phyloP scores from a whole-genome alignment of 1,140 invertebrate genomes.

The Penaeus japonicus region DNA sequence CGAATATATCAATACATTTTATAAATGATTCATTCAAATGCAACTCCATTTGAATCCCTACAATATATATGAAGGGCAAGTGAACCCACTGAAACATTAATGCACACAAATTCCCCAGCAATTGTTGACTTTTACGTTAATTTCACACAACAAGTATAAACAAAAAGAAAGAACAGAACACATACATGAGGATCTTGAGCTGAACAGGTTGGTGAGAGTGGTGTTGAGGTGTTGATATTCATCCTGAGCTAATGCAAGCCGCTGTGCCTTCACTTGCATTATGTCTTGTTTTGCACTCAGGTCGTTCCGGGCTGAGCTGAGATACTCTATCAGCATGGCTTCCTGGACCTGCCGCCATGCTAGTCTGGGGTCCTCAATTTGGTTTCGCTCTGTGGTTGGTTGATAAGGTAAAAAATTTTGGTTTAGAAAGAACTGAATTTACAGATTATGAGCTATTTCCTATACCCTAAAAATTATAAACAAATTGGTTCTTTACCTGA shows the following conservation, averaged over 20 bases:
- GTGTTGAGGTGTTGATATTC: slow-evolving; percentile 94
- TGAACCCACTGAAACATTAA: too few species aligned
- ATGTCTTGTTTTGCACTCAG: slow-evolving; percentile 94
- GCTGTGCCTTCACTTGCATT: slow-evolving; percentile 93
- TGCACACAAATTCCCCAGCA: too few species aligned
- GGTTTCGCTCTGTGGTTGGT: slow-evolving; percentile 81
- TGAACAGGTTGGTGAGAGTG: slow-evolving; percentile 66
- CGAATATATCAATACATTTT: too few species aligned
- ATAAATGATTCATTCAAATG: too few species aligned
- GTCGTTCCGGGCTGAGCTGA: slow-evolving; percentile 92
- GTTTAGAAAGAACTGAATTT: background rate
- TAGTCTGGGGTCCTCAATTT: slow-evolving; percentile 92
- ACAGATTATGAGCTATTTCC: too few species aligned
- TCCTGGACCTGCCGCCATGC: slow-evolving; percentile 97
- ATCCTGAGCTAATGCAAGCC: slow-evolving; percentile 89
- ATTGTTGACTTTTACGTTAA: background rate
- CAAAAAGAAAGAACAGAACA: background rate
- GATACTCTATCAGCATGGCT: slow-evolving; percentile 94
- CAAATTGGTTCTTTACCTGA: too few species aligned
- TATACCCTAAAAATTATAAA: too few species aligned
- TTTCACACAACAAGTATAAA: slow-evolving; percentile 41
- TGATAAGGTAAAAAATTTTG: background rate
- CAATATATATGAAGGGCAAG: too few species aligned
- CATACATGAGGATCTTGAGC: slow-evolving; percentile 52
- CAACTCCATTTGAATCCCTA: too few species aligned